A percentile compares a stretch with the other conserved stretches of the same genome.
These are phyloP conservation scores for Cyclopterus lumpus DNA, from an alignment of 2,797 vertebrate genomes.

Conservation along the genomic window DNA sequence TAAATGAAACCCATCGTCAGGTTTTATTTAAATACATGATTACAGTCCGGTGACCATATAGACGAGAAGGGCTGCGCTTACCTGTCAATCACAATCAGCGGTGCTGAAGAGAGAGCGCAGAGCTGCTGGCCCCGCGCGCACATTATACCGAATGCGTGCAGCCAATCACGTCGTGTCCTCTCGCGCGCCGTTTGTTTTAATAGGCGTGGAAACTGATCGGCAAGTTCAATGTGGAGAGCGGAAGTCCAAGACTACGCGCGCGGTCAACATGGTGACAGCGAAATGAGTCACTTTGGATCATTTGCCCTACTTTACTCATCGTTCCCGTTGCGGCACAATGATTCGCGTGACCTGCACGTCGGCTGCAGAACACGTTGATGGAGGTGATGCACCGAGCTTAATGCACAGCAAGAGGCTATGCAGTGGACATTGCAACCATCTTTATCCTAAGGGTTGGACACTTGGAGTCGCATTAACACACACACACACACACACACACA, in stretches of 20 bases:
- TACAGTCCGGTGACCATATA: not conserved
- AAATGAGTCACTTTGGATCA: constrained; percentile 60
- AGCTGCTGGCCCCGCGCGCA: constrained; percentile 14
- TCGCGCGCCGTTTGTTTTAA: not conserved
- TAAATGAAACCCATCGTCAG: not conserved
- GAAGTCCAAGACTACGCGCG: constrained; percentile 35
- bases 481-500: not conserved
- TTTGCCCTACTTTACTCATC: constrained; percentile 54
- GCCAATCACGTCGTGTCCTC: constrained; percentile 44
- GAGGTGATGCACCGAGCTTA: not conserved
- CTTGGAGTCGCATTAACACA: not conserved
- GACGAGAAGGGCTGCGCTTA: constrained; percentile 11
- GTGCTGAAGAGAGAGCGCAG: constrained; percentile 53
- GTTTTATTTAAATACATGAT: not conserved
- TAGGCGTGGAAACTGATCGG: constrained; percentile 34
- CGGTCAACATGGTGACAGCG: constrained; percentile 45
- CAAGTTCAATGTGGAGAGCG: constrained; percentile 33
- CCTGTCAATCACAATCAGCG: constrained; percentile 47
- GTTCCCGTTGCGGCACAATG: not conserved
- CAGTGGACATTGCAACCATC: not conserved
- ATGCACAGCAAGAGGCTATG: not conserved
- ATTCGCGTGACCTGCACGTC: not conserved
- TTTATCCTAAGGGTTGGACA: too few relatives aligned
- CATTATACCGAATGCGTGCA: not conserved
- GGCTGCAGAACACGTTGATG: not conserved